Evolutionary conservation across 2,113 vertebrate species (phyloP).

Genomic region (Sinosuthora webbiana): DNA sequence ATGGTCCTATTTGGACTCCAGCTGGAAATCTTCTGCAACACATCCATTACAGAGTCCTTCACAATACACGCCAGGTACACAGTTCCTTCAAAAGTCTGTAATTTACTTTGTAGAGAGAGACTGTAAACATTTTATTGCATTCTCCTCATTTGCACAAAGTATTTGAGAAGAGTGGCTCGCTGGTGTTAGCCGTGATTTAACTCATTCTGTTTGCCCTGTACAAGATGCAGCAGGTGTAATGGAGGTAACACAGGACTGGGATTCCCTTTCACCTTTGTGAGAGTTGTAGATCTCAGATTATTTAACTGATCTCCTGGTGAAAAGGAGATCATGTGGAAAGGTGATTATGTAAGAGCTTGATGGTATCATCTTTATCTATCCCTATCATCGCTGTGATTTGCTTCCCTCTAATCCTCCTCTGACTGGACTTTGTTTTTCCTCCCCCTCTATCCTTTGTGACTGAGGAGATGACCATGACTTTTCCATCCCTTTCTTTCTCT

Average conservation of each 20-base stretch:
- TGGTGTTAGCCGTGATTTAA: not conserved
- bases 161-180: not conserved
- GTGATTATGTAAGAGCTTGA: not conserved
- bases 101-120: not conserved
- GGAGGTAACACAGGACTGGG: not conserved
- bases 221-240: not conserved
- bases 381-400: not conserved
- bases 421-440: not conserved
- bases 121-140: not conserved
- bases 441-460: not conserved
- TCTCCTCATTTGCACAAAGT: not conserved
- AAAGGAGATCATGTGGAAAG: not conserved
- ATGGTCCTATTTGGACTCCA: not conserved
- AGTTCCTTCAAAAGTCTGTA: not conserved
- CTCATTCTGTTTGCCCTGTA: not conserved
- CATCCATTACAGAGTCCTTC: not conserved
- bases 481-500: not conserved
- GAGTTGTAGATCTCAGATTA: not conserved
- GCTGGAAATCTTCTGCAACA: not conserved
- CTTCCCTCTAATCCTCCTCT: not conserved
- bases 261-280: not conserved
- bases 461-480: not conserved
- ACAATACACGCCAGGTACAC: not conserved
- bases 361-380: not conserved
- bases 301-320: not conserved